Evolutionary conservation across 2,888 invertebrate species (phyloP).

Genomic region (Macrophya annulata): DNA sequence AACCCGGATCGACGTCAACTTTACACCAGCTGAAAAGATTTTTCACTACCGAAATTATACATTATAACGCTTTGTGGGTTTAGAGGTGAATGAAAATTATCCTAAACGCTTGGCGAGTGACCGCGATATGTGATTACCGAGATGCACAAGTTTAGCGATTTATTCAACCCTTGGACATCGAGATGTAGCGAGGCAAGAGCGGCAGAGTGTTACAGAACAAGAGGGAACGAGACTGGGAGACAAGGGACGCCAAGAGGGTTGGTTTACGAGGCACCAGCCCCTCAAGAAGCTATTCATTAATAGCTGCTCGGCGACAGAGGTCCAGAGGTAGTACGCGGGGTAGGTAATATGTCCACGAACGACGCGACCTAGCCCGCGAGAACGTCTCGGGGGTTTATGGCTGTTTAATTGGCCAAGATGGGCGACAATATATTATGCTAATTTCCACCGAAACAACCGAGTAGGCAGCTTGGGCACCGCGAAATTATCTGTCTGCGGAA

Average conservation of each 20-base stretch:
- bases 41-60: neutral
- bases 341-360: slow-evolving; percentile 64
- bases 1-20: neutral
- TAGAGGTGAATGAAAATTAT: neutral
- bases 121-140: neutral
- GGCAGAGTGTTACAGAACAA: neutral
- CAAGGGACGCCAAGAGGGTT: slow-evolving; percentile 64
- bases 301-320: slow-evolving; percentile 68
- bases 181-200: slow-evolving; percentile 53
- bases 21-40: neutral
- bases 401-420: slow-evolving; percentile 69
- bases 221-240: slow-evolving; percentile 20
- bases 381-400: slow-evolving; percentile 70
- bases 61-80: neutral
- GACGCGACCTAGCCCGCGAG: slow-evolving; percentile 55
- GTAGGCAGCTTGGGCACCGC: slow-evolving; percentile 25
- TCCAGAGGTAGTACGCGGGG: slow-evolving; percentile 52
- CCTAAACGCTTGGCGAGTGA: neutral
- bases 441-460: slow-evolving; percentile 67
- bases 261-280: slow-evolving; percentile 72
- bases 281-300: slow-evolving; percentile 73
- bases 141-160: neutral
- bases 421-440: slow-evolving; percentile 73
- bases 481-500: slow-evolving; percentile 51
- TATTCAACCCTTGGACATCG: slow-evolving; percentile 53